A percentile compares a stretch with the other conserved stretches of the same genome.
Evolutionary conservation across 1,140 invertebrate genomes (phyloP).

Genomic region (Acromyrmex heyeri): DNA sequence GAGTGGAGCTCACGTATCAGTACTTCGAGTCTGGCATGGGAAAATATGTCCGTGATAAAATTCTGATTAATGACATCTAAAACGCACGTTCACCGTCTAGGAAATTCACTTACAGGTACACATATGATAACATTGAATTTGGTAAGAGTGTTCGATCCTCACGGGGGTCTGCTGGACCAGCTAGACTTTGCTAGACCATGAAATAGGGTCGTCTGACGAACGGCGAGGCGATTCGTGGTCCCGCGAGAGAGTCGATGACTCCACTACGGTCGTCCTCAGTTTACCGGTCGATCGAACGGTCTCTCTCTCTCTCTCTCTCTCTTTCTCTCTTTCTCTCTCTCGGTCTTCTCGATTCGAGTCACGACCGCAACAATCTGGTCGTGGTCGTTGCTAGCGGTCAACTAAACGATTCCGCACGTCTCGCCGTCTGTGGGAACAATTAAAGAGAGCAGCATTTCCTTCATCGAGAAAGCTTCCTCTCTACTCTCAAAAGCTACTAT

Average conservation of each 20-base stretch:
- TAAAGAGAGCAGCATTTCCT: constrained; percentile 29
- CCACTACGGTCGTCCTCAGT: constrained; percentile 26
- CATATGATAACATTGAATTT: constrained; percentile 40
- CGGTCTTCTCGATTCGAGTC: constrained; percentile 49
- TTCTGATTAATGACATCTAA: neutral
- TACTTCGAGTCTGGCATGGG: neutral
- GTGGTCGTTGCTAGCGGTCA: constrained; percentile 10
- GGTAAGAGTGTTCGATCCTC: neutral
- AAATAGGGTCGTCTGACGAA: constrained; percentile 42
- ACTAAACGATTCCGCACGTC: constrained; percentile 23
- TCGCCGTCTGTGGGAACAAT: constrained; percentile 70
- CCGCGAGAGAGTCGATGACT: constrained; percentile 66
- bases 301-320: neutral
- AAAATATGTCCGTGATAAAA: constrained; percentile 10
- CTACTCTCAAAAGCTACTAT: constrained; percentile 24
- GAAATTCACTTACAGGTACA: neutral
- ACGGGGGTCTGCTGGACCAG: constrained; percentile 16
- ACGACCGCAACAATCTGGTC: constrained; percentile 45
- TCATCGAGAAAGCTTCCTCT: constrained; percentile 14
- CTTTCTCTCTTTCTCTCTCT: neutral
- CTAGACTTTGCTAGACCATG: constrained; percentile 22
- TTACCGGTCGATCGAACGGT: constrained; percentile 61
- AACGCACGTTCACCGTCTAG: neutral
- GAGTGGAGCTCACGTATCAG: neutral
- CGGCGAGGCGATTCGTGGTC: constrained; percentile 20